phyloP scores from a whole-genome alignment of 2,888 invertebrate species.

The Cephus runcator region DNA sequence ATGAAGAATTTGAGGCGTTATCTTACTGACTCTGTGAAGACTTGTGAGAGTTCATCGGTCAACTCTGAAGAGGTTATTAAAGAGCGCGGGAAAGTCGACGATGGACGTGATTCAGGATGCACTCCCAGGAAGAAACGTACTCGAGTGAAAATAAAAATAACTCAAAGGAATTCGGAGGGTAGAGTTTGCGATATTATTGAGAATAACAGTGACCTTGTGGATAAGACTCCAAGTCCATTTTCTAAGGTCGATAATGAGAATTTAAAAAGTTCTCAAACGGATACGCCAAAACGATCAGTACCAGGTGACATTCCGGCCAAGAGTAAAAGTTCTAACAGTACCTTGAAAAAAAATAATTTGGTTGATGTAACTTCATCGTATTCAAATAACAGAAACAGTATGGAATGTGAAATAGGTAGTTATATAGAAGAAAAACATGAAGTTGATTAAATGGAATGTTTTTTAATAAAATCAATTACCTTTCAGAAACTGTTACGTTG shows the following conservation, averaged over 20 bases:
- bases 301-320: not conserved
- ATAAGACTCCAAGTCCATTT: constrained; percentile 48
- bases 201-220: constrained; percentile 39
- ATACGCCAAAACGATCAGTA: constrained; percentile 28
- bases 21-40: constrained; percentile 42
- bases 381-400: not conserved
- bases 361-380: not conserved
- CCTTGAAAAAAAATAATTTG: not conserved
- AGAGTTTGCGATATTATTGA: constrained; percentile 43
- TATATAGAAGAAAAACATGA: not conserved
- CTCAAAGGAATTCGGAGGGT: constrained; percentile 25
- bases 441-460: not conserved
- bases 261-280: not conserved
- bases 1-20: constrained; percentile 56
- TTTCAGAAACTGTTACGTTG: not conserved
- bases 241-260: constrained; percentile 9
- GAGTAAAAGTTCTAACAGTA: not conserved
- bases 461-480: not conserved
- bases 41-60: constrained; percentile 19
- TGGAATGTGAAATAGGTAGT: not conserved
- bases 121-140: constrained; percentile 34
- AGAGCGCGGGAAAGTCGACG: constrained; percentile 18
- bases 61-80: constrained; percentile 23
- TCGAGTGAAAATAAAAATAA: constrained; percentile 48
- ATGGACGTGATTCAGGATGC: not conserved